Evolutionary conservation across 2,888 invertebrate genomes (phyloP).

Genomic region (Lithophane semibrunnea): DNA sequence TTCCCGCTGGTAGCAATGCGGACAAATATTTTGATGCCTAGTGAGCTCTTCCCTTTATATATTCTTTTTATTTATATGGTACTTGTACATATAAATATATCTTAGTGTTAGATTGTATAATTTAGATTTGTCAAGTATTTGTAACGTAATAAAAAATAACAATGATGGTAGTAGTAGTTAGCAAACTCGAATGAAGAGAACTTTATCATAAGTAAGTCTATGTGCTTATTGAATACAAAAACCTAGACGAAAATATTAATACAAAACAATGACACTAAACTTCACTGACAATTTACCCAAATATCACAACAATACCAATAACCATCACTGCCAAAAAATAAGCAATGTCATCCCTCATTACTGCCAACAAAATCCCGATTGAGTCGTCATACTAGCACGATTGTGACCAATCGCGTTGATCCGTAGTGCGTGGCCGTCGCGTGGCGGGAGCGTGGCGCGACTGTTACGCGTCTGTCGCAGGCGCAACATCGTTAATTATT

Average conservation of each 20-base stretch:
- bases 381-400: conserved; percentile 76
- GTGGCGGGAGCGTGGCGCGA: conserved; percentile 69
- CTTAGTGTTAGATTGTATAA: no score
- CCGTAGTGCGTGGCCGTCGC: conserved; percentile 79
- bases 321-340: conserved; percentile 70
- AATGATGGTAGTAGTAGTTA: no score
- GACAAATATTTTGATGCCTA: no score
- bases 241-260: background rate
- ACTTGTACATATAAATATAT: no score
- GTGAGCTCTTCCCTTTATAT: no score
- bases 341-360: conserved; percentile 86
- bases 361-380: conserved; percentile 79
- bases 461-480: conserved; percentile 70
- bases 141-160: no score
- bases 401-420: conserved; percentile 77
- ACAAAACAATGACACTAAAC: background rate
- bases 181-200: no score
- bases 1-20: no score
- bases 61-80: no score
- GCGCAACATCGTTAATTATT: conserved; percentile 77
- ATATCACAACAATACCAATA: conserved; percentile 32
- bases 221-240: no score
- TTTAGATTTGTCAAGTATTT: no score
- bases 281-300: background rate
- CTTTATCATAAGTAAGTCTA: no score